Base-by-base conservation (phyloP, 2,888 invertebrate species). In the Sinopyrophorus schimmeli region DNA sequence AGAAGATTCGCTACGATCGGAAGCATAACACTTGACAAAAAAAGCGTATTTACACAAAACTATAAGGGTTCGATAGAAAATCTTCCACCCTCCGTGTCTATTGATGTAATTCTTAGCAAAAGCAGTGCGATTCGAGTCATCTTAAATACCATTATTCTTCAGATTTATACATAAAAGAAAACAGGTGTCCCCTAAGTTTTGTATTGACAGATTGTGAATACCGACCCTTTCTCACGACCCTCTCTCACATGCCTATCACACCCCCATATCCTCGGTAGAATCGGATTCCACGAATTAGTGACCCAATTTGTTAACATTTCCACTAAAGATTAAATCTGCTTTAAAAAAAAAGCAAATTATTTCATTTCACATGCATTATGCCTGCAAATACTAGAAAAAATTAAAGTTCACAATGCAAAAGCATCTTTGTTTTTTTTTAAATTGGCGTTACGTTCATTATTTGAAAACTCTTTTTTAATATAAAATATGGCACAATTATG, bases 111-210 rank as follows among this genome's bases (percentile, higher is more conserved):
- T 42, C 42, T 27, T 30, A n/a, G 11, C n/a, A 16, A 35, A 23
- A 37, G 30, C 14, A 44, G 21, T 17, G 40, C 41, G 35, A 47
- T 47, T 47, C 42, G 37, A 48, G 48, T 41, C 48, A 48, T 42
- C 30, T 23, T 20, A 34, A 37, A 38, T 38, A 15, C 42, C 10
- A 48, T 48, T 48, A 48, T 48, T 31, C 42, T 17, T 15, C 14
- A 31, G 31, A 48, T 50, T 46, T 44, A 23, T 40, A 10, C 16
- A 50, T 26, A 46, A 41, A 50, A 35, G 50, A 30, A 40, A 46
- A 42, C 50, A 46, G 50, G 44, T 50, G 44, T 50, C 40, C 40
- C 41, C 44, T 23, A 50, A 15, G 26, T 50, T 40, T 40, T 46
- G 50, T 46, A 46, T 50, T 46, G 50, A 46, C 44, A 46, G 41